phyloP scores from a whole-genome alignment of 2,113 vertebrate species.

The Suricata suricatta region DNA sequence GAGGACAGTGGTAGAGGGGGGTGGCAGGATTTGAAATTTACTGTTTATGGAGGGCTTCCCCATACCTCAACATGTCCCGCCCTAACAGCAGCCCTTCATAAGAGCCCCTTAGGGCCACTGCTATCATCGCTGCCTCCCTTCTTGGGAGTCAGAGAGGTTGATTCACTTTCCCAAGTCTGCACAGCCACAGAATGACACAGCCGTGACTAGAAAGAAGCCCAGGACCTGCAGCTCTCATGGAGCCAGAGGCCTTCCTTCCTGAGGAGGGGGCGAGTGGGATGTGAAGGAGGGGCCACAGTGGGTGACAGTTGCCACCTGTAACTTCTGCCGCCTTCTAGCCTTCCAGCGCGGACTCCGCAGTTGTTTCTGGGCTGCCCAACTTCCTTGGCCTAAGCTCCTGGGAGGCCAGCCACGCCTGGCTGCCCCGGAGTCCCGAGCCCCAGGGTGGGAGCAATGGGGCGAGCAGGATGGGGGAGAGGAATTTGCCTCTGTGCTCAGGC shows the following conservation, averaged over 20 bases:
- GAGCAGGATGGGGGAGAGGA: conserved; percentile 64
- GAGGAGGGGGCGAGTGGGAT: background rate
- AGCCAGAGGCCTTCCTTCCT: background rate
- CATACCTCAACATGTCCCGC: background rate
- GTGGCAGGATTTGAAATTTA: background rate
- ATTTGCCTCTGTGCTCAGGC: conserved; percentile 63
- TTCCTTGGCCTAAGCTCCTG: conserved; percentile 53
- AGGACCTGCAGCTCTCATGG: background rate
- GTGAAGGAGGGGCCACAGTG: background rate
- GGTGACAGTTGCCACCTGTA: conserved; percentile 47
- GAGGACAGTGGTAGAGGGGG: background rate
- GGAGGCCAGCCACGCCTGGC: conserved; percentile 57
- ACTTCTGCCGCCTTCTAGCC: background rate
- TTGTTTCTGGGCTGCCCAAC: background rate
- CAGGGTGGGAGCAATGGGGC: conserved; percentile 6
- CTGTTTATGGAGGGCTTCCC: background rate
- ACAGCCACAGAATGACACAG: background rate
- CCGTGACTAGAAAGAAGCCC: background rate
- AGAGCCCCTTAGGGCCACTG: background rate
- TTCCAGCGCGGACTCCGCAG: background rate
- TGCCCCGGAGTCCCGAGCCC: background rate
- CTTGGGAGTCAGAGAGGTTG: background rate
- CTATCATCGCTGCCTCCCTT: too few relatives aligned
- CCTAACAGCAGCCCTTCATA: background rate
- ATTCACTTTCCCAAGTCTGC: background rate